Evolutionary conservation across 1,140 invertebrate species (phyloP).

Genomic region (Bombus consobrinus): DNA sequence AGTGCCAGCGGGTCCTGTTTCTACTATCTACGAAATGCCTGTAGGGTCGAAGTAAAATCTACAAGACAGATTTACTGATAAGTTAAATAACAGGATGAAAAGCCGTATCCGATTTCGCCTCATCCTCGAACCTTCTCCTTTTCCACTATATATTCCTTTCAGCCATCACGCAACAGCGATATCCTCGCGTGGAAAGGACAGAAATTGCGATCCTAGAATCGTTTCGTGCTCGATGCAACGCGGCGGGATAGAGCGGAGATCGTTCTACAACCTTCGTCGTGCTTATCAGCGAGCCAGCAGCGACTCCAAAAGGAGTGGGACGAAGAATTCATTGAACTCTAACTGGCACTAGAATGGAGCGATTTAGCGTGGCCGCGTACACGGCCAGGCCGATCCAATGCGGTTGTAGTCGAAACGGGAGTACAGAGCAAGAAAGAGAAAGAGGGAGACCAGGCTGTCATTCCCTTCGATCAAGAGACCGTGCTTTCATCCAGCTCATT

Average conservation of each 20-base stretch:
- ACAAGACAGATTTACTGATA: background rate
- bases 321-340: constrained; percentile 55
- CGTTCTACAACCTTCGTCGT: constrained; percentile 1
- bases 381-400: constrained; percentile 7
- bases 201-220: background rate
- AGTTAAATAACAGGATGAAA: constrained; percentile 2
- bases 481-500: constrained; percentile 66
- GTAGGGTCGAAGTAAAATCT: background rate
- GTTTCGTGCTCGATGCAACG: background rate
- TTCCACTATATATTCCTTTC: background rate
- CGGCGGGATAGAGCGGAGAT: background rate
- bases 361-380: constrained; percentile 46
- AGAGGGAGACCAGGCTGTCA: constrained; percentile 14
- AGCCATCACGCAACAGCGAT: background rate
- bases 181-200: background rate
- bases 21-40: background rate
- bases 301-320: background rate
- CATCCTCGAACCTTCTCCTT: too few relatives aligned
- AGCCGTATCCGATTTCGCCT: background rate
- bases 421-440: constrained; percentile 9
- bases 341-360: constrained; percentile 53
- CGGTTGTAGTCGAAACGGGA: constrained; percentile 51
- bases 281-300: constrained; percentile 16
- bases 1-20: background rate
- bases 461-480: constrained; percentile 66